Percentiles rank a stretch among this genome's conserved stretches.
Evolutionary conservation across 2,113 vertebrate genomes (phyloP).

Genomic region (Physeter macrocephalus): DNA sequence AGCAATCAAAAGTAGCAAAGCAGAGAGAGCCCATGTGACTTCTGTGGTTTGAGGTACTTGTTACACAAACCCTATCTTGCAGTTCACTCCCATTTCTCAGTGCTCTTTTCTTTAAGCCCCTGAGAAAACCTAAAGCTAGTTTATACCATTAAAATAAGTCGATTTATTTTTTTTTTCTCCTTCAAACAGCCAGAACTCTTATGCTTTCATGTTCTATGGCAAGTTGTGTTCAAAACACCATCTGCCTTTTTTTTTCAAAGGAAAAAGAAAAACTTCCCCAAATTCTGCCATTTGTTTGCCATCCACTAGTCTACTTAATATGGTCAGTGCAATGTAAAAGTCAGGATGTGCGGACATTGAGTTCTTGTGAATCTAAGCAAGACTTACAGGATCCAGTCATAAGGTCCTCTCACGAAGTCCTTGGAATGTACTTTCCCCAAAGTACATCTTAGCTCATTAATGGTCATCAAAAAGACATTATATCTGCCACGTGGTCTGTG

Average conservation of each 20-base stretch:
- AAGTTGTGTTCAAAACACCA: conserved; percentile 26
- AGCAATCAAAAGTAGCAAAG: conserved; percentile 69
- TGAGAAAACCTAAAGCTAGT: conserved; percentile 16
- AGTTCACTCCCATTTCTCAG: conserved; percentile 60
- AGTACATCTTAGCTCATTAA: not conserved
- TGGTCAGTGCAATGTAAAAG: not conserved
- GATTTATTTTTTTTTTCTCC: conserved; percentile 44
- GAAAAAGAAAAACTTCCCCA: not conserved
- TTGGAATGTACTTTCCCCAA: not conserved
- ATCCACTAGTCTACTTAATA: not conserved
- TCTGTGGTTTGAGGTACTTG: conserved; percentile 80
- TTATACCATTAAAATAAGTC: conserved; percentile 64
- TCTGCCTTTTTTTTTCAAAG: conserved; percentile 14
- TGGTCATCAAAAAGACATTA: conserved; percentile 38
- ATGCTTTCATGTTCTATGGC: conserved; percentile 55
- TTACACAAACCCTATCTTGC: conserved; percentile 76
- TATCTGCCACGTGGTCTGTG: not conserved
- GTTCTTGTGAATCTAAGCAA: not conserved
- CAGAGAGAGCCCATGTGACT: conserved; percentile 87
- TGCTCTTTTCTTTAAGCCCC: conserved; percentile 39
- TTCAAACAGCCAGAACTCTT: conserved; percentile 15
- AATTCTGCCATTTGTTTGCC: not conserved
- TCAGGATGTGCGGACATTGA: not conserved
- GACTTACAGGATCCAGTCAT: not conserved
- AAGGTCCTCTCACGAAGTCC: not conserved